Evolutionary conservation across 2,113 vertebrate genomes (phyloP), one percentile per base, ranked within the genome.

Genomic region (Antechinus flavipes): DNA sequence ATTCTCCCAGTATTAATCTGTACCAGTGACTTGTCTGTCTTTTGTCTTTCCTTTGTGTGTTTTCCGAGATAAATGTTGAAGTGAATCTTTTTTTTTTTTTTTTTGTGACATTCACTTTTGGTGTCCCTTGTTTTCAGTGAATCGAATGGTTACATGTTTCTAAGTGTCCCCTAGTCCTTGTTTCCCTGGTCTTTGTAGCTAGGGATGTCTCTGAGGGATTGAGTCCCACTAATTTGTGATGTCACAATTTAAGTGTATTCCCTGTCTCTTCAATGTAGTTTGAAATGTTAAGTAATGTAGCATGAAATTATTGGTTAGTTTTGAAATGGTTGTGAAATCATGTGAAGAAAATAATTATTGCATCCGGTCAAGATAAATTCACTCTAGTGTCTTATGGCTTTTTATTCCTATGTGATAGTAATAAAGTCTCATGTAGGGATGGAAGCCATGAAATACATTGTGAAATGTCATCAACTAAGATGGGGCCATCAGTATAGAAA

Each of bases 321-420:
- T 98, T 98, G 98, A 98, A 99, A 98, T 98, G 98, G 98, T 99
- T 99, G 98, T 98, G 98, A 98, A 99, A 98, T 98, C 98, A 98
- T 98, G 98, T 99, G 98, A 99, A 99, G 99, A 99, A 99, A 99
- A 96, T 99, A 98, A 99, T 97, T 99, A 98, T 99, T 98, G 97
- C 98, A 99, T 98, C 99, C 99, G 98, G 98, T 99, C 99, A 98
- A 99, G 99, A 99, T 99, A 98, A 99, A 99, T 99, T 99, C 99
- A 99, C 99, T 99, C 98, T 98, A 98, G 99, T 99, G 99, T 99
- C 99, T 99, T 99, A 99, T 99, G 99, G 99, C 99, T 99, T 99
- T 99, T 99, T 99, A 99, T 99, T 99, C 99, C 99, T 99, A 99
- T 99, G 99, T 99, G 99, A 99, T 99, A 99, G 98, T 99, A 99